phyloP scores from a whole-genome alignment of 2,113 vertebrate species.

The Okapia johnstoni region DNA sequence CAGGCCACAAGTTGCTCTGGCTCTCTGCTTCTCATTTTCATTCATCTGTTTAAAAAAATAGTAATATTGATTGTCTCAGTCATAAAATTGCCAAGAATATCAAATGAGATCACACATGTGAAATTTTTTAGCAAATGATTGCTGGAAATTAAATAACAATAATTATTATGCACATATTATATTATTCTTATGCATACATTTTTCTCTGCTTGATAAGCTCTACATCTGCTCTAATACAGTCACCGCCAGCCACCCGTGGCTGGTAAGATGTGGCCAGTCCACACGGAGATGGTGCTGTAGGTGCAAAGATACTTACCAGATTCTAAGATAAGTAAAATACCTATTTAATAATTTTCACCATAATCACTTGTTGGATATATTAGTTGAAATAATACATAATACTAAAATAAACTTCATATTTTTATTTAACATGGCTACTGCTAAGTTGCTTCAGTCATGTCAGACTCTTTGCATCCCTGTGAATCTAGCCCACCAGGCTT shows the following conservation, averaged over 20 bases:
- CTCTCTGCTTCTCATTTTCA: neutral
- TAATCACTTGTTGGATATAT: neutral
- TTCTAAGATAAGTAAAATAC: neutral
- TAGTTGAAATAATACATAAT: neutral
- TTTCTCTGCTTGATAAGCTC: neutral
- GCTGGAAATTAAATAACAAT: neutral
- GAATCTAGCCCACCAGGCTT: neutral
- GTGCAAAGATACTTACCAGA: no score
- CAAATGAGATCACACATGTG: neutral
- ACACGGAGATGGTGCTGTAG: rapidly evolving
- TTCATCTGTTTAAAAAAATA: neutral
- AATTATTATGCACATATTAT: neutral
- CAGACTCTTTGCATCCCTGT: neutral
- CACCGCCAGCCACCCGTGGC: neutral
- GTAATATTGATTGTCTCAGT: neutral
- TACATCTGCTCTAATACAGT: no score
- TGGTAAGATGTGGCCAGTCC: neutral
- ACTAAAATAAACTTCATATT: neutral
- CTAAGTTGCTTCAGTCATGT: rapidly evolving
- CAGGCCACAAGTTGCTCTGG: neutral
- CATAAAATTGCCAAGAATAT: constrained; percentile 17
- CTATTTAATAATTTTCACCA: neutral
- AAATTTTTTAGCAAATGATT: neutral
- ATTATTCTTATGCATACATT: neutral
- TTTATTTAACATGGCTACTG: neutral